A percentile compares a stretch with the other conserved stretches of the same genome.
Evolutionary conservation across 2,797 vertebrate genomes (phyloP).

Genomic region (Miichthys miiuy): DNA sequence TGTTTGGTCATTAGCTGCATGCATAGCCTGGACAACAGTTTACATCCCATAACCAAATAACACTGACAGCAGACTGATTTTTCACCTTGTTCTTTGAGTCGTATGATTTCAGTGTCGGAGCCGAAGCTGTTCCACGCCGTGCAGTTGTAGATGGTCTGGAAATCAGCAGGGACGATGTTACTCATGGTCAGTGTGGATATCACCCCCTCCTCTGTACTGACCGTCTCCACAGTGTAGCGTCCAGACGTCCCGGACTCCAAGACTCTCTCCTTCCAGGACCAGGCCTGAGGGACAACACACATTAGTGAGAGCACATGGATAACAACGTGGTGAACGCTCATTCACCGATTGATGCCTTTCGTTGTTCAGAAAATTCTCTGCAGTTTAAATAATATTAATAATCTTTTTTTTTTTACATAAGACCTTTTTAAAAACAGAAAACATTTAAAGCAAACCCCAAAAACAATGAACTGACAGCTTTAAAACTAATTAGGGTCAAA

Average conservation of each 20-base stretch:
- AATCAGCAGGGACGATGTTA: slow-evolving; percentile 92
- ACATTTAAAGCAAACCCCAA: no score
- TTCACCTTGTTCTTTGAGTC: slow-evolving; percentile 94
- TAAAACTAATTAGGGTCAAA: no score
- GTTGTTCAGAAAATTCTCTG: background rate
- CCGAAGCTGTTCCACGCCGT: slow-evolving; percentile 96
- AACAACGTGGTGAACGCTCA: background rate
- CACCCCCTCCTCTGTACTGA: slow-evolving; percentile 92
- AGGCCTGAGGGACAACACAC: slow-evolving; percentile 82
- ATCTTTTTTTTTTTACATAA: background rate
- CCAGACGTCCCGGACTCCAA: slow-evolving; percentile 92
- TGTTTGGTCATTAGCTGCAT: no score
- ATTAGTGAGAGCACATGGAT: background rate
- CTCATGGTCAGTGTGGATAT: slow-evolving; percentile 94
- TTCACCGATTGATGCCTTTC: slow-evolving; percentile 1
- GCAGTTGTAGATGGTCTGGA: slow-evolving; percentile 96
- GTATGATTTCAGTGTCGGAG: slow-evolving; percentile 94
- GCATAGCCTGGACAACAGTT: no score
- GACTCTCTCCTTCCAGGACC: slow-evolving; percentile 96
- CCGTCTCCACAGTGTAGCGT: slow-evolving; percentile 94
- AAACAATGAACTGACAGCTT: no score
- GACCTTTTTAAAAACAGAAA: no score
- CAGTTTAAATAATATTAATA: background rate
- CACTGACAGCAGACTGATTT: background rate
- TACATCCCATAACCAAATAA: no score